These are phyloP conservation scores for Drosophila ambigua DNA, from an alignment of 1,140 invertebrate species.

Conservation along the genomic window DNA sequence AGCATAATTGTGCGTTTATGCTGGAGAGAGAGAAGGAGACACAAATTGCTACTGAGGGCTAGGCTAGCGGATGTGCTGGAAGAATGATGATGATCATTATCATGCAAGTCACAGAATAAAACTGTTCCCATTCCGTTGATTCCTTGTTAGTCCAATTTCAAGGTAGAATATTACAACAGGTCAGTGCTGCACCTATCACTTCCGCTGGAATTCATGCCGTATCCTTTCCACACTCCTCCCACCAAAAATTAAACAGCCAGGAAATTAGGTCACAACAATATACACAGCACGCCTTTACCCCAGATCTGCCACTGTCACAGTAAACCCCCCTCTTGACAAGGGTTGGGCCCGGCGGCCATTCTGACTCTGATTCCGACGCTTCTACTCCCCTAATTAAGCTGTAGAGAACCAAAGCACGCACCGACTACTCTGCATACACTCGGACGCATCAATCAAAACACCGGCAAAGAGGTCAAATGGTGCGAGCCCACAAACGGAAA, in stretches of 20 bases:
- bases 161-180: constrained; percentile 53
- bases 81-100: constrained; percentile 31
- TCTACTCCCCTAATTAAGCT: constrained; percentile 67
- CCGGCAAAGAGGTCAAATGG: constrained; percentile 26
- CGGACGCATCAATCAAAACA: constrained; percentile 42
- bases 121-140: not conserved
- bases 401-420: constrained; percentile 39
- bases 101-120: constrained; percentile 19
- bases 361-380: constrained; percentile 9
- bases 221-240: constrained; percentile 6
- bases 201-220: constrained; percentile 24
- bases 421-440: no score
- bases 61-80: constrained; percentile 1
- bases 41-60: not conserved
- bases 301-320: not conserved
- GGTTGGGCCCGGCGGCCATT: constrained; percentile 17
- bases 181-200: constrained; percentile 59
- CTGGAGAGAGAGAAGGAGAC: constrained; percentile 12
- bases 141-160: not conserved
- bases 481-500: not conserved
- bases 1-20: constrained; percentile 65
- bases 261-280: constrained; percentile 49
- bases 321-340: constrained; percentile 36
- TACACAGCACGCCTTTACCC: constrained; percentile 26
- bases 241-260: constrained; percentile 35